A percentile compares a stretch with the other conserved stretches of the same genome.
phyloP scores from a whole-genome alignment of 2,113 vertebrate species.

The Odobenus rosmarus region DNA sequence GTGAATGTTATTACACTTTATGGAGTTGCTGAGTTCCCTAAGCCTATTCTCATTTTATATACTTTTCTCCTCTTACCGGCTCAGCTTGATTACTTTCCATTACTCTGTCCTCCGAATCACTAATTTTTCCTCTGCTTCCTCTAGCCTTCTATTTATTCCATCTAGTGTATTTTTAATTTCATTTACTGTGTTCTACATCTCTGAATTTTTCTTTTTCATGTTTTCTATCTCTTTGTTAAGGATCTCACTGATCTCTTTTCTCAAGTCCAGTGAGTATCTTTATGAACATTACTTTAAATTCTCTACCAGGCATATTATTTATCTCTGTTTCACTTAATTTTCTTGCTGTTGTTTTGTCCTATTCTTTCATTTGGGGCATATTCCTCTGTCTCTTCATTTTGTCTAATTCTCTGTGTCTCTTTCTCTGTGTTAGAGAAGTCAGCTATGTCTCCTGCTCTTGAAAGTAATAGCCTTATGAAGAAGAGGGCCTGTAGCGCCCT shows the following conservation, averaged over 20 bases:
- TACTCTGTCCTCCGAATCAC: not conserved
- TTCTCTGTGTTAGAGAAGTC: not conserved
- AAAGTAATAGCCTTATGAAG: not conserved
- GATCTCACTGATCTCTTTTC: not conserved
- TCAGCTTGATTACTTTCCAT: not conserved
- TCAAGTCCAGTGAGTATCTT: not conserved
- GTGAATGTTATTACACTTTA: not conserved
- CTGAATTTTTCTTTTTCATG: not conserved
- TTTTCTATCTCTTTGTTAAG: not conserved
- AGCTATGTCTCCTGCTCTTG: not conserved
- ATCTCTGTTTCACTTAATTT: not conserved
- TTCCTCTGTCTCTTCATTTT: not conserved
- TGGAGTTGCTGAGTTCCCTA: not conserved
- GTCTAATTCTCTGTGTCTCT: not conserved
- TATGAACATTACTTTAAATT: not conserved
- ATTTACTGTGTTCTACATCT: not conserved
- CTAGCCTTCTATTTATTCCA: not conserved
- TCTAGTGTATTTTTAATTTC: not conserved
- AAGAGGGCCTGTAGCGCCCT: not conserved
- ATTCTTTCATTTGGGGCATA: not conserved
- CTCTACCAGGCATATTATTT: not conserved
- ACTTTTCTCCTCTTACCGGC: not conserved
- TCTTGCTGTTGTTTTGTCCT: not conserved
- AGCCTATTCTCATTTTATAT: not conserved
- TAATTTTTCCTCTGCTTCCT: not conserved